These are phyloP conservation scores for Amblyjoppa proteus DNA, from an alignment of 2,888 invertebrate species.

Conservation along the genomic window DNA sequence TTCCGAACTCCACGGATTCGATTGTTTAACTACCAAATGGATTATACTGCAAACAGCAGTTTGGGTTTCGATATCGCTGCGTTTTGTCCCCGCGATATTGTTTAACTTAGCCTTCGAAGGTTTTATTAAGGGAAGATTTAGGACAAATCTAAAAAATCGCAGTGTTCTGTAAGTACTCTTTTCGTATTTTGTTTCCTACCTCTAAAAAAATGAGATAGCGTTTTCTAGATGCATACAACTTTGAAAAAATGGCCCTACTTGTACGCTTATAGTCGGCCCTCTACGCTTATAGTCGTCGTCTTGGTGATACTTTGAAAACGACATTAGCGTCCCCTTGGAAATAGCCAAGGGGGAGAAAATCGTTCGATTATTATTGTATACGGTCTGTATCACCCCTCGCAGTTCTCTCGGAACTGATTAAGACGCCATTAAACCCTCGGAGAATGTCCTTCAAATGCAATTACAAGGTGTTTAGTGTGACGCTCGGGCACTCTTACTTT, in stretches of 20 bases:
- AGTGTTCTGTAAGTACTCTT: not conserved
- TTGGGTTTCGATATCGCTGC: not conserved
- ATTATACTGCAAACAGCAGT: not conserved
- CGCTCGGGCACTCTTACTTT: not conserved
- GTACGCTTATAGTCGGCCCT: not conserved
- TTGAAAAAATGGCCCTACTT: not conserved
- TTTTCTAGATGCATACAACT: not conserved
- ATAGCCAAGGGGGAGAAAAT: not conserved
- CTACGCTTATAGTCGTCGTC: not conserved
- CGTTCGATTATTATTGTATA: slow-evolving; percentile 9
- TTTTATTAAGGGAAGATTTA: not conserved
- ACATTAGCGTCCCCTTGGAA: not conserved
- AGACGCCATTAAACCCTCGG: slow-evolving; percentile 4
- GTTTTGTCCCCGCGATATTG: not conserved
- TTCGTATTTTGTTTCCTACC: not conserved
- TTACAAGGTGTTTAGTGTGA: not conserved
- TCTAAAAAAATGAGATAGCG: not conserved
- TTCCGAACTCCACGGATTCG: not conserved
- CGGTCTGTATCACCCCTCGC: not conserved
- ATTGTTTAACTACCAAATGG: slow-evolving; percentile 21
- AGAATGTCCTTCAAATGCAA: not conserved
- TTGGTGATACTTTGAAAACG: not conserved
- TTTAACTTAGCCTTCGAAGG: not conserved
- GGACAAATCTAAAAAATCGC: not conserved
- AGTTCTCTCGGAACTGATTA: not conserved